phyloP scores from a whole-genome alignment of 1,140 invertebrate genomes.

The Orchesella cincta region DNA sequence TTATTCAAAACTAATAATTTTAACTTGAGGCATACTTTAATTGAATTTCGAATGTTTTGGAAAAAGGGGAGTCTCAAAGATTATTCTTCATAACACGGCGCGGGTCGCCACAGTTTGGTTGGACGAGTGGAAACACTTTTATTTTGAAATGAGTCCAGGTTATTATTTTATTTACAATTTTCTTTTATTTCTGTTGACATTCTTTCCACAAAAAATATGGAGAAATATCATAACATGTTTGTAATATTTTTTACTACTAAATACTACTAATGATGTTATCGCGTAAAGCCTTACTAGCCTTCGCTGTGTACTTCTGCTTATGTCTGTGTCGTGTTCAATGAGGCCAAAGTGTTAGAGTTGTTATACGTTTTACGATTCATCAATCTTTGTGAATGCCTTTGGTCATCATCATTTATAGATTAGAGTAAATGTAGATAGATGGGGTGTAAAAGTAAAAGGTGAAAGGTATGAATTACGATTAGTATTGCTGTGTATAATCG shows the following conservation, averaged over 20 bases:
- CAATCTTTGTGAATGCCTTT: no score
- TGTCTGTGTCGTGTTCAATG: background rate
- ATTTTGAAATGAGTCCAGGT: slow-evolving; percentile 98
- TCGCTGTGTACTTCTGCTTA: background rate
- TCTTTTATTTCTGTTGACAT: slow-evolving; percentile 23
- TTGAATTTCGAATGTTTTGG: background rate
- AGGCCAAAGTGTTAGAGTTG: no score
- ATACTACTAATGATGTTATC: slow-evolving; percentile 4
- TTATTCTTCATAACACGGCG: slow-evolving; percentile 95
- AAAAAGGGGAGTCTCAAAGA: slow-evolving; percentile 84
- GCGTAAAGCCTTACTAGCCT: background rate
- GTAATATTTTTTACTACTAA: background rate
- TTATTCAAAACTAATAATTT: background rate
- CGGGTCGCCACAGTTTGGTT: slow-evolving; percentile 97
- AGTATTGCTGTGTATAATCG: no score
- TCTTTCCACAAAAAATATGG: background rate
- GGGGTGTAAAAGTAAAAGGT: no score
- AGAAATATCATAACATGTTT: background rate
- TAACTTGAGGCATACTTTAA: background rate
- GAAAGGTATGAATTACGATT: no score
- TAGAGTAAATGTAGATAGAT: no score
- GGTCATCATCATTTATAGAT: no score
- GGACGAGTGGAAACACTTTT: slow-evolving; percentile 98
- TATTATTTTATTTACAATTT: slow-evolving; percentile 26
- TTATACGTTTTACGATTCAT: no score